Percentiles rank a stretch among this genome's conserved stretches.
Conservation (phyloP, 2,797 vertebrate genomes). For the Acanthiza pusilla region DNA sequence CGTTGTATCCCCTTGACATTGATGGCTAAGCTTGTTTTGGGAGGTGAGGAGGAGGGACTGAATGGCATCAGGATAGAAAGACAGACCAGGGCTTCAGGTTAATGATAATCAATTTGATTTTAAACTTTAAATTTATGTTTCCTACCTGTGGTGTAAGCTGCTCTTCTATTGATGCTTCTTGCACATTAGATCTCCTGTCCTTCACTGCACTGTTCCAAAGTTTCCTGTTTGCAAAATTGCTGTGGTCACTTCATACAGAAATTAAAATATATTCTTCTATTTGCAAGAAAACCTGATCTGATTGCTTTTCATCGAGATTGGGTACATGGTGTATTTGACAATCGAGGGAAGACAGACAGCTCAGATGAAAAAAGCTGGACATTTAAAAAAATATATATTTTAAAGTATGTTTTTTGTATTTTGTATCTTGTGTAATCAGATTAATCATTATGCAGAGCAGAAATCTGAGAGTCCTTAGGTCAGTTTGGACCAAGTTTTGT, state of each 20-base stretch:
- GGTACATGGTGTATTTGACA: background rate
- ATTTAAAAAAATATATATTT: background rate
- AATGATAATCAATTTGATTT: background rate
- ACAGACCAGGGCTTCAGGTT: background rate
- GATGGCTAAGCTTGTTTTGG: background rate
- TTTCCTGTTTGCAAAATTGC: background rate
- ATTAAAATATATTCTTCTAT: background rate
- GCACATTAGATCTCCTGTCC: background rate
- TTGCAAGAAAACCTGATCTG: background rate
- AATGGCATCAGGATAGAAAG: background rate
- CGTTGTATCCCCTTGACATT: background rate
- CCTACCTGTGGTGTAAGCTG: background rate
- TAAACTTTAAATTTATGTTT: background rate
- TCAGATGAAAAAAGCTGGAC: background rate
- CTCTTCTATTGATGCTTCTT: background rate
- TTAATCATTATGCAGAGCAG: constrained; percentile 12
- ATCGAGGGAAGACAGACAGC: background rate
- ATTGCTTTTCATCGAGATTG: background rate
- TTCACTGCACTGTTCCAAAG: background rate
- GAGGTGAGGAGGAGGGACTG: background rate
- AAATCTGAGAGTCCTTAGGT: background rate
- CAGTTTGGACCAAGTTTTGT: background rate
- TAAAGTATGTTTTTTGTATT: background rate
- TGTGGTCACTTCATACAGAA: background rate
- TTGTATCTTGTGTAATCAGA: background rate